Base-by-base conservation (phyloP, 1,140 invertebrate species). In the Drosophila cardini region DNA sequence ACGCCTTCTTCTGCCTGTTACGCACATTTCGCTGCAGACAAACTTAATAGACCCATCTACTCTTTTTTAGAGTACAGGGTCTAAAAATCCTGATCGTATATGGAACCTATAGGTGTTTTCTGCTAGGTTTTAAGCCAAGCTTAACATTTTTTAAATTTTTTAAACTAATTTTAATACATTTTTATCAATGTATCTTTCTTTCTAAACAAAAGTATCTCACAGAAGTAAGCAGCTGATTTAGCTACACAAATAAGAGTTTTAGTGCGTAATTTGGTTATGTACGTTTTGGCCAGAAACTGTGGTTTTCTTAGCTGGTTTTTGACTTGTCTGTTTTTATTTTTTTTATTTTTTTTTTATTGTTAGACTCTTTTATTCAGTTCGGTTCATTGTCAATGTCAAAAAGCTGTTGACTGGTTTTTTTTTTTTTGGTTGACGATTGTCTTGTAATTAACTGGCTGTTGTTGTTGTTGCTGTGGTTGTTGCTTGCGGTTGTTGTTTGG, bases 311-410 rank as follows among this genome's bases (percentile, higher is more conserved):
- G 30, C 13, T 13, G 30, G n/a, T 15, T 68, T 68, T 50, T 21
- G 1, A 26, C 21, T 26, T 26, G 21, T 26, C 5, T 26, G 4
- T 26, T 26, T 26, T 5, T 26, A 26, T 26, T 26, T 26, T 26
- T 26, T 26, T 5, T 26, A 26, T 5, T 26, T 26, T 26, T 26
- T 60, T 76, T 8, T 62, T 56, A 50, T 69, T 46, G 45, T 45
- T 57, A 26, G 30, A 58, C 52, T 69, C 56, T 61, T 13, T 48
- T 16, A 38, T 26, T 76, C 36, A 48, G 18, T 8, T 7, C 46
- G 70, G 81, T 85, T 85, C 82, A 85, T 65, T 85, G 84, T 86
- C 83, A 86, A 86, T 87, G 83, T 83, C 83, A 86, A 69, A 82
- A 71, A 55, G 65, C 64, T 70, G 60, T 76, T 18, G 67, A 60